These are phyloP conservation scores for Ctena decussata DNA, from an alignment of 2,888 invertebrate genomes.

Conservation along the genomic window DNA sequence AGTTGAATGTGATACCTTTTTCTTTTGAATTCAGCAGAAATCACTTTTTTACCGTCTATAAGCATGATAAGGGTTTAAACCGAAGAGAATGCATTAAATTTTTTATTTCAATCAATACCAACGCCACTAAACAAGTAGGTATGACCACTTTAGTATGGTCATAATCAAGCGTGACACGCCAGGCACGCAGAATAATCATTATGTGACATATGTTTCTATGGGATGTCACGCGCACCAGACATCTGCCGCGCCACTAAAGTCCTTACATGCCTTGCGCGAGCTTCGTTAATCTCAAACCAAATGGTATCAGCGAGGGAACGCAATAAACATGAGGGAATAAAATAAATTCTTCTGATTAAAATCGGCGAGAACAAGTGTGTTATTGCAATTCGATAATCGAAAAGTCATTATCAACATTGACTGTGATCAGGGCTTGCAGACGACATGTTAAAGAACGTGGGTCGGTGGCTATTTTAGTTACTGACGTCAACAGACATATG, in stretches of 20 bases:
- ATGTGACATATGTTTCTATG: constrained; percentile 13
- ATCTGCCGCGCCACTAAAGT: background rate
- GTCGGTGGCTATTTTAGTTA: background rate
- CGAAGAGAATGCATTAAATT: too few relatives aligned
- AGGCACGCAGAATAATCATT: background rate
- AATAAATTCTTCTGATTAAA: constrained; percentile 13
- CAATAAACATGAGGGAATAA: constrained; percentile 1
- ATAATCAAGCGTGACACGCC: background rate
- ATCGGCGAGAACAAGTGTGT: background rate
- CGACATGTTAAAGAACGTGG: constrained; percentile 8
- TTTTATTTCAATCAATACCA: too few relatives aligned
- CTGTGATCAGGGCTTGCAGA: background rate
- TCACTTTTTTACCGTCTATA: too few relatives aligned
- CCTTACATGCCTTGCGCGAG: background rate
- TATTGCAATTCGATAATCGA: constrained; percentile 6
- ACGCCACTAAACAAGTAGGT: too few relatives aligned
- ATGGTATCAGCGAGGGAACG: background rate
- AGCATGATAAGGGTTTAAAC: too few relatives aligned
- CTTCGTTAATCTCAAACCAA: constrained; percentile 5
- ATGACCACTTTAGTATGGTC: background rate
- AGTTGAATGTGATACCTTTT: too few relatives aligned
- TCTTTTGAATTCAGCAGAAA: too few relatives aligned
- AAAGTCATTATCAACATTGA: background rate
- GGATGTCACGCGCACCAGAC: constrained; percentile 5
- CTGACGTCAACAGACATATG: background rate